A percentile compares a stretch with the other conserved stretches of the same genome.
phyloP scores from a whole-genome alignment of 2,113 vertebrate species.

The Uropsilus gracilis region DNA sequence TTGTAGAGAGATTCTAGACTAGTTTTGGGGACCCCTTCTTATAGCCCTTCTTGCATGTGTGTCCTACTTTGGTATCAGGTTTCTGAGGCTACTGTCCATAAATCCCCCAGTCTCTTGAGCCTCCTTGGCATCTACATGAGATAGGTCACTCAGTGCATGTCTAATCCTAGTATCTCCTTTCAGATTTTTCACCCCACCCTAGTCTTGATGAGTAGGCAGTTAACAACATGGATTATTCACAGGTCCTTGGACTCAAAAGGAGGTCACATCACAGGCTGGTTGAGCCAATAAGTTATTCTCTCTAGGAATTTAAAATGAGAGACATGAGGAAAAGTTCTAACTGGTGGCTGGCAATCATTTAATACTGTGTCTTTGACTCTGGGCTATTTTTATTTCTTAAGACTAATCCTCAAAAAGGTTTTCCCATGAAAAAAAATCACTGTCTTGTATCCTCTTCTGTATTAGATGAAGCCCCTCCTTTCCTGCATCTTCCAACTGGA shows the following conservation, averaged over 20 bases:
- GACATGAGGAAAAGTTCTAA: background rate
- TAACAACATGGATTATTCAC: background rate
- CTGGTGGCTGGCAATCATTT: background rate
- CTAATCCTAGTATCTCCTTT: background rate
- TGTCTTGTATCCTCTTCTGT: background rate
- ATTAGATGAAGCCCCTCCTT: background rate
- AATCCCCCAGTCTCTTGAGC: background rate
- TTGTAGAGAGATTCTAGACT: background rate
- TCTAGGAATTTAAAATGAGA: conserved; percentile 14
- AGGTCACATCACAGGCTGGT: background rate
- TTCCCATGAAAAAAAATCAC: background rate
- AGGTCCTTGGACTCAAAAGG: background rate
- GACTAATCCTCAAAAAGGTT: conserved; percentile 32
- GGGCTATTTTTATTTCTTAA: conserved; percentile 36
- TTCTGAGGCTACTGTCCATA: background rate
- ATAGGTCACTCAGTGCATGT: background rate
- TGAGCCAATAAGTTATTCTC: background rate
- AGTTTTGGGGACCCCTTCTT: background rate
- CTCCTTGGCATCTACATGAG: background rate
- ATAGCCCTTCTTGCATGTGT: background rate
- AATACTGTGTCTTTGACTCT: background rate
- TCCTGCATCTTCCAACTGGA: background rate
- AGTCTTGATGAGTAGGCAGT: background rate
- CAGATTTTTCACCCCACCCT: background rate
- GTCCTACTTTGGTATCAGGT: background rate